Conservation (phyloP, 2,113 vertebrate species). For the Semnopithecus entellus region DNA sequence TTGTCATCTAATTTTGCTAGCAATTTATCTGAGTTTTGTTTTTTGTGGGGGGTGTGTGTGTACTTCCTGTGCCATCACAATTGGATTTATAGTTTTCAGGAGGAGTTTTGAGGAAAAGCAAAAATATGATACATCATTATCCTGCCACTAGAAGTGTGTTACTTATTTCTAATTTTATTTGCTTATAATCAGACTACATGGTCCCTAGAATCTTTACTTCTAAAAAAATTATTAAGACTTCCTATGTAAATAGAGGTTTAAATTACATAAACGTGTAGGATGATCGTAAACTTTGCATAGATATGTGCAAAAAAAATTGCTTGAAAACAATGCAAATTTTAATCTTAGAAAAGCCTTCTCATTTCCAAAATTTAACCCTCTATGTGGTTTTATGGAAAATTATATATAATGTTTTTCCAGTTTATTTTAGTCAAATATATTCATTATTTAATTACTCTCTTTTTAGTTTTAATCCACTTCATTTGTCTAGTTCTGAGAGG, state of each 20-base stretch:
- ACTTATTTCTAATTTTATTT: not conserved
- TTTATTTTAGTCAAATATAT: not conserved
- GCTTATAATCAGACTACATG: not conserved
- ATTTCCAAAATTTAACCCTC: not conserved
- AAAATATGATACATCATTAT: not conserved
- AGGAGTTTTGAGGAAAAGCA: not conserved
- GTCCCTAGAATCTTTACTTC: not conserved
- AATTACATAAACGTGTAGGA: not conserved
- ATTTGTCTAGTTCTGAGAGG: not conserved
- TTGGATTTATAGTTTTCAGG: not conserved
- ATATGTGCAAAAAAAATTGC: not conserved
- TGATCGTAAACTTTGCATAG: not conserved
- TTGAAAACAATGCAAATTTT: not conserved
- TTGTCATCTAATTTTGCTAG: not conserved
- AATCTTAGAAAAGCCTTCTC: not conserved
- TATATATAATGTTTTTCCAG: not conserved
- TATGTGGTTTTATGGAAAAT: not conserved
- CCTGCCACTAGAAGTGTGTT: not conserved
- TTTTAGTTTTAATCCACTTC: not conserved
- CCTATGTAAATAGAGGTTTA: not conserved
- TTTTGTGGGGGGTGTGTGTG: not conserved
- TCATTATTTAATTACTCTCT: not conserved
- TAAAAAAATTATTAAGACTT: not conserved
- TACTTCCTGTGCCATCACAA: not conserved
- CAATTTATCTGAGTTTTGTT: not conserved